Evolutionary conservation across 1,140 invertebrate genomes (phyloP).

Genomic region (Pseudomyrmex pallidus): DNA sequence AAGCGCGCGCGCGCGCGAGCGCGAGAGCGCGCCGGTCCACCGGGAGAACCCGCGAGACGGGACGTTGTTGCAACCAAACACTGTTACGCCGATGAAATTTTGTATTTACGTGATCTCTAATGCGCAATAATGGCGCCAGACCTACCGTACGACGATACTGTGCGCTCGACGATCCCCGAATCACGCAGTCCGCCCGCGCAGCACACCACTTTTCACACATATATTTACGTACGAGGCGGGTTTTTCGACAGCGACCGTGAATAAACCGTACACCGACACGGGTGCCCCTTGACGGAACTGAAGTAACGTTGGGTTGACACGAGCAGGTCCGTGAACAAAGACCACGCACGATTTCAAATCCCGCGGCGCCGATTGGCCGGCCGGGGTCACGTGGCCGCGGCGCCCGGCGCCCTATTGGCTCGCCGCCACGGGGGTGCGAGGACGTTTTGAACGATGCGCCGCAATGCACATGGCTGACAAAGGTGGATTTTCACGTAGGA

Average conservation of each 20-base stretch:
- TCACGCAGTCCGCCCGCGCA: conserved; percentile 70
- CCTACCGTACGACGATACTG: conserved; percentile 75
- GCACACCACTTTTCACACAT: conserved; percentile 78
- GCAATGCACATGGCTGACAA: conserved; percentile 72
- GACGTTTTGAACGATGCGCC: conserved; percentile 73
- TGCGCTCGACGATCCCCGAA: conserved; percentile 70
- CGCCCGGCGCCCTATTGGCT: conserved; percentile 62
- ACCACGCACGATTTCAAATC: conserved; percentile 85
- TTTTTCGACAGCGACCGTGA: conserved; percentile 78
- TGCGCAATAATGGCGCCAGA: conserved; percentile 12
- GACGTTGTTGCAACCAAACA: conserved; percentile 13
- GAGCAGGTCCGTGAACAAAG: conserved; percentile 83
- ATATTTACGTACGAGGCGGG: conserved; percentile 77
- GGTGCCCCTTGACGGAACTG: conserved; percentile 84
- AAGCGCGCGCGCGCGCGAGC: not conserved
- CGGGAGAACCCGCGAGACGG: conserved; percentile 1
- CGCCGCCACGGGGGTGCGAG: conserved; percentile 60
- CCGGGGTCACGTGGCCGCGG: conserved; percentile 77
- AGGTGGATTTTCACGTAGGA: conserved; percentile 41
- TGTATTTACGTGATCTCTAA: conserved; percentile 5
- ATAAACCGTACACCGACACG: conserved; percentile 83
- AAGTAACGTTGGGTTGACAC: conserved; percentile 81
- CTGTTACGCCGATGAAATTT: conserved; percentile 4
- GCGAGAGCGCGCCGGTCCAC: conserved; percentile 59
- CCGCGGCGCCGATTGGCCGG: conserved; percentile 75